Base-by-base conservation (phyloP, 2,888 invertebrate genomes). In the Sturmia bella region DNA sequence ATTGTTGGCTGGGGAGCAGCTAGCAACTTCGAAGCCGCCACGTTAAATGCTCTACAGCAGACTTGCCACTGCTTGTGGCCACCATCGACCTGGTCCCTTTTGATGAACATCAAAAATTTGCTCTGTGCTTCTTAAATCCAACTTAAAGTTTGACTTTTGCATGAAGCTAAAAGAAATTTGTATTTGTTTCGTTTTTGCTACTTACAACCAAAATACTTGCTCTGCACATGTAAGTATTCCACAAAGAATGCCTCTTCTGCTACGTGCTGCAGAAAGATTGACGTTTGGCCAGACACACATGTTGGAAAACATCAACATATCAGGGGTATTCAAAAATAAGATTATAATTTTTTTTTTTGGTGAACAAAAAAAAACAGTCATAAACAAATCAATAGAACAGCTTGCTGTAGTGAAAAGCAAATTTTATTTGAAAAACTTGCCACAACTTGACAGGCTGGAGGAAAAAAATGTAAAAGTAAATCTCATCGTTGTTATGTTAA, bases 301-400 rank as follows among this genome's bases (percentile, higher is more conserved):
- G 37, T 4, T 56, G 15, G 37, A 3, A 19, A 70, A n/a, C 12
- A 41, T 21, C 54, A 74, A 79, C 39, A 56, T 24, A 50, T 27
- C n/a, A 15, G 24, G 17, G 21, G 9, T 50, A 13, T 57, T 7
- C 12, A 41, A 37, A 43, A 68, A 39, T 24, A 4, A 41, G 13
- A 32, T 43, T 13, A 61, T 41, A 52, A 59, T 4, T n/a, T 32
- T 32, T n/a, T n/a, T n/a, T n/a, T n/a, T n/a, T n/a, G n/a, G n/a
- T n/a, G 41, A 37, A 39, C 13, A 37, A 56, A 66, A 17, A 21
- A 48, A 15, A 50, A 41, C 9, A 27, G 3, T 66, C 39, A 50
- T 39, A 80, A 79, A 72, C 68, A 63, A 74, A 74, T 75, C 74
- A 80, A 74, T 24, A 11, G 15, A 37, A 59, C 59, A 59, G 63